A percentile compares a stretch with the other conserved stretches of the same genome.
Conservation (phyloP, 1,140 invertebrate genomes). For the Paralvinella palmiformis region DNA sequence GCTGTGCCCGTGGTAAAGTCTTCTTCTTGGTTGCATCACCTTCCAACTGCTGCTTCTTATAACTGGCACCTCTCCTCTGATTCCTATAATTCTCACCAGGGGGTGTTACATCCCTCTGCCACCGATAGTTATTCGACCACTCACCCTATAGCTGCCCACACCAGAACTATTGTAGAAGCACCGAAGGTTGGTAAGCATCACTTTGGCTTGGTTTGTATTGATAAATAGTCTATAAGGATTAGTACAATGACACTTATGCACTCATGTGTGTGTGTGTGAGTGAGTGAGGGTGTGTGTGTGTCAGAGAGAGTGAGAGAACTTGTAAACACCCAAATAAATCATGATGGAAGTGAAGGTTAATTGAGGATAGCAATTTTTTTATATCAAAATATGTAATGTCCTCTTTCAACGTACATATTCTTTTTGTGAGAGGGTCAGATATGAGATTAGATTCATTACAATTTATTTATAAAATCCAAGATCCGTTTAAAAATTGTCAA, state of each 20-base stretch:
- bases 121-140: constrained; percentile 22
- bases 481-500: no score
- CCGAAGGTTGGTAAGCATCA: not conserved
- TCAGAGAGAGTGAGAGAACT: not conserved
- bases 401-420: no score
- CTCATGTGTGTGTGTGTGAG: no score
- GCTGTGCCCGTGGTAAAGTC: constrained; percentile 44
- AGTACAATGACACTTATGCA: no score
- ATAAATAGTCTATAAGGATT: not conserved
- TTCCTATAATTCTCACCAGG: constrained; percentile 29
- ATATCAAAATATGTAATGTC: no score
- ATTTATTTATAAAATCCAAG: no score
- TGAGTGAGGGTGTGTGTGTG: not conserved
- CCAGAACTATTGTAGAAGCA: constrained; percentile 20
- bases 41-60: constrained; percentile 22
- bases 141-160: constrained; percentile 26
- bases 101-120: constrained; percentile 7
- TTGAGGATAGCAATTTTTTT: no score
- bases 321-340: not conserved
- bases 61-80: constrained; percentile 20
- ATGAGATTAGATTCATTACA: no score
- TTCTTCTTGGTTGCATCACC: constrained; percentile 33
- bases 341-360: no score
- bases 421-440: no score
- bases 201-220: not conserved